These are phyloP conservation scores for Apostichopus parvimensis DNA, from an alignment of 35 echinoderm and acorn worm species.

Conservation along the genomic window DNA sequence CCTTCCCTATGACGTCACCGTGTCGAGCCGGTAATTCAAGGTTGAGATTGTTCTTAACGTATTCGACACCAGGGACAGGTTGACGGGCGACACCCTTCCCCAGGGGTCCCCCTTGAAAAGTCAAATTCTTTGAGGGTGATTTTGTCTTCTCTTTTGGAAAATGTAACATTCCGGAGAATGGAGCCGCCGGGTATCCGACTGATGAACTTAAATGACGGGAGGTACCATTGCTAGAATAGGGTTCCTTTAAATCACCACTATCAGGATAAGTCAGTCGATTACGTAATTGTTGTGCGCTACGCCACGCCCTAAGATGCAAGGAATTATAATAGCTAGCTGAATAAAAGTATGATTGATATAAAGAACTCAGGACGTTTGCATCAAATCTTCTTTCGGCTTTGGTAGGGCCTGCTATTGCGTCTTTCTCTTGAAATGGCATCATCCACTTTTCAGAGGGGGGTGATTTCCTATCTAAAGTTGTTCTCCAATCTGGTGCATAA, in stretches of 20 bases:
- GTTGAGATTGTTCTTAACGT: conserved; percentile 26
- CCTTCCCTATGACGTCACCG: background rate
- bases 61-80: conserved; percentile 31
- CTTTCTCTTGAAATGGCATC: conserved; percentile 1
- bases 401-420: background rate
- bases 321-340: conserved; percentile 28
- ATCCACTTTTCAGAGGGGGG: conserved; percentile 10
- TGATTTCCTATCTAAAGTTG: background rate
- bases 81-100: conserved; percentile 22
- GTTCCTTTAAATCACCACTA: background rate
- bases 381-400: background rate
- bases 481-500: background rate
- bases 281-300: background rate
- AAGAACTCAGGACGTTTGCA: background rate
- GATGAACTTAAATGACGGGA: background rate
- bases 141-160: background rate
- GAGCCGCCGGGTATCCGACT: background rate
- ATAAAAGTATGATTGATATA: conserved; percentile 48
- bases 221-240: background rate
- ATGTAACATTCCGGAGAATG: background rate
- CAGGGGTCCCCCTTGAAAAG: background rate
- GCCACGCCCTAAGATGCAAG: conserved; percentile 42
- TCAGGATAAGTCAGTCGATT: conserved; percentile 9
- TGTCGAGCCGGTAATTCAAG: background rate
- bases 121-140: background rate